Base-by-base conservation (phyloP, 2,797 vertebrate species). In the Diglossa cyanea region DNA sequence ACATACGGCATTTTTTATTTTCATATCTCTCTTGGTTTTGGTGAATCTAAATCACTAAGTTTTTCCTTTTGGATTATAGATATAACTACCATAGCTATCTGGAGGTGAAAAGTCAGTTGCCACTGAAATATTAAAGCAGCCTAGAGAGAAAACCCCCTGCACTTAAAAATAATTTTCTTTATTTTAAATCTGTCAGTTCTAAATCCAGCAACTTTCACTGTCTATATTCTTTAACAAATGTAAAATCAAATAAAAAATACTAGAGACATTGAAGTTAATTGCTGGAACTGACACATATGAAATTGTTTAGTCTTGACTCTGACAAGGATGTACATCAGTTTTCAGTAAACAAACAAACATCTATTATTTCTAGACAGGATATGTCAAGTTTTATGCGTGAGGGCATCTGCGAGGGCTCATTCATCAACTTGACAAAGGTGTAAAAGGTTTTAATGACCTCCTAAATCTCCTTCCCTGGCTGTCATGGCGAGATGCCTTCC, bases 361-460 rank as follows among this genome's bases (percentile, higher is more conserved):
- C 35, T 71, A 79, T 68, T 95, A 85, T 96, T 96, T 95, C 88
- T 95, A 91, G 97, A 86, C 75, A 87, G 91, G 55, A 48, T 96
- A 67, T 60, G 80, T 72, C 83, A 86, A 82, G 60, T 93, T 96
- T 95, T 91, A 71, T 73, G 63, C 0, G 0, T 14, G 75, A 1
- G 7, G 83, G 71, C 6, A 0, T 82, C 78, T 91, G 74, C 0
- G 1, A 61, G 60, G 89, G 35, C 73, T 86, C 84, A 81, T 97
- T 95, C 51, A 20, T 89, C 86, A 86, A 77, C 51, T 3, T 70
- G 75, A 73, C 2, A 0, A 94, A 95, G 77, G 88, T 95, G 80
- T 86, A 93, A 97, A 96, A 86, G 76, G 60, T 88, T 96, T 96
- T 95, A 95, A 89, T 71, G 87, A 67, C 68, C 78, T 95, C 75